These are phyloP conservation scores for Lasioglossum pauxillum DNA, from an alignment of 2,888 invertebrate species.

Conservation along the genomic window DNA sequence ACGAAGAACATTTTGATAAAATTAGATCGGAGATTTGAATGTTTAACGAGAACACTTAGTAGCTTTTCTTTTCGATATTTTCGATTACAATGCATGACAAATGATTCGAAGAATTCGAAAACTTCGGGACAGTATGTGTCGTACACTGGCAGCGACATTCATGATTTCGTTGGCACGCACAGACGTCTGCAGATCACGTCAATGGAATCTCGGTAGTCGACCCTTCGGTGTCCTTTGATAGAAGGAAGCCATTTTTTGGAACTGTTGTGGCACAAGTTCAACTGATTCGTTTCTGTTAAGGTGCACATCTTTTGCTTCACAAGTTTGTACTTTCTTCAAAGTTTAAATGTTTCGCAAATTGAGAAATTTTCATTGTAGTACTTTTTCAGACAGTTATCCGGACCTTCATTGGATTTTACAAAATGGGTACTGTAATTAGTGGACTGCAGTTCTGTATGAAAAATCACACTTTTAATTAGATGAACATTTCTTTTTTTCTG, in stretches of 20 bases:
- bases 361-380: neutral
- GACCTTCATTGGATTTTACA: neutral
- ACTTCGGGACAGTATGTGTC: constrained; percentile 24
- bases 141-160: constrained; percentile 48
- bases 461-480: neutral
- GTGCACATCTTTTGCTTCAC: neutral
- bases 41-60: neutral
- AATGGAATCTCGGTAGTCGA: constrained; percentile 39
- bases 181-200: constrained; percentile 58
- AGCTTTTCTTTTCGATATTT: constrained; percentile 12
- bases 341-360: neutral
- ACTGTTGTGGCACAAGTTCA: neutral
- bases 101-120: constrained; percentile 28
- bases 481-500: too few relatives aligned
- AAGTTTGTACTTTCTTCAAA: neutral
- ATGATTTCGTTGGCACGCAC: constrained; percentile 72
- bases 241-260: neutral
- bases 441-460: neutral
- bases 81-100: neutral
- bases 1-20: constrained; percentile 10
- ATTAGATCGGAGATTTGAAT: neutral
- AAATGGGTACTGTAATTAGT: neutral
- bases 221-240: constrained; percentile 26
- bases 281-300: neutral
- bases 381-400: neutral